Conservation (phyloP, 2,797 vertebrate genomes). For the Intellagama lesueurii region DNA sequence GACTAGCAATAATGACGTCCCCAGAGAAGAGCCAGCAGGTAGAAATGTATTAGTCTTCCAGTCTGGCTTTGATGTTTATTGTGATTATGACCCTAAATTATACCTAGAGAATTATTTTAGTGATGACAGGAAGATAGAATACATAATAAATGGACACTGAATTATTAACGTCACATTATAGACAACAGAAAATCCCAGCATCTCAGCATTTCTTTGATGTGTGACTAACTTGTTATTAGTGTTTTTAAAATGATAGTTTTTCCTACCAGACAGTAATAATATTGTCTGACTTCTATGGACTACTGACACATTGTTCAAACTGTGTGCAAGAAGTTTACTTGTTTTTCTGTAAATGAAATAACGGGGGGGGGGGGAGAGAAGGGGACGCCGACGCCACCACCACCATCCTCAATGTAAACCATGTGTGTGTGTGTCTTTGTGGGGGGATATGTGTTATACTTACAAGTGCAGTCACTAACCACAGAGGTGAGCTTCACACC, state of each 20-base stretch:
- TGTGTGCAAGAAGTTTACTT: constrained; percentile 28
- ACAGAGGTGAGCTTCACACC: neutral
- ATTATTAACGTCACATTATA: constrained; percentile 14
- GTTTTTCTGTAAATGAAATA: neutral
- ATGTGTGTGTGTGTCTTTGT: neutral
- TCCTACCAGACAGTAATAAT: neutral
- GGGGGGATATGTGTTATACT: neutral
- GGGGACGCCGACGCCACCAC: neutral
- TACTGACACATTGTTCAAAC: neutral
- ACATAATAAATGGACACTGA: neutral
- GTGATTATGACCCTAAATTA: constrained; percentile 25
- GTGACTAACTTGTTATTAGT: neutral
- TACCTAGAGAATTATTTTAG: constrained; percentile 4
- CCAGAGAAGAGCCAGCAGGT: neutral
- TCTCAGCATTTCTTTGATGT: constrained; percentile 11
- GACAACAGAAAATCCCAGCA: neutral
- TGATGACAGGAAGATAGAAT: constrained; percentile 23
- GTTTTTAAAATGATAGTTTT: neutral
- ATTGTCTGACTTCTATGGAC: neutral
- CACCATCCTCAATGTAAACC: neutral
- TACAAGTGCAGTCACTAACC: constrained; percentile 2
- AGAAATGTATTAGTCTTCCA: constrained; percentile 8
- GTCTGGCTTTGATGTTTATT: constrained; percentile 19
- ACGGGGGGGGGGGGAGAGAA: neutral
- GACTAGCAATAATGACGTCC: constrained; percentile 1